Percentiles rank a stretch among this genome's conserved stretches.
Conservation (phyloP, 2,797 vertebrate species). For the Loriculus beryllinus region DNA sequence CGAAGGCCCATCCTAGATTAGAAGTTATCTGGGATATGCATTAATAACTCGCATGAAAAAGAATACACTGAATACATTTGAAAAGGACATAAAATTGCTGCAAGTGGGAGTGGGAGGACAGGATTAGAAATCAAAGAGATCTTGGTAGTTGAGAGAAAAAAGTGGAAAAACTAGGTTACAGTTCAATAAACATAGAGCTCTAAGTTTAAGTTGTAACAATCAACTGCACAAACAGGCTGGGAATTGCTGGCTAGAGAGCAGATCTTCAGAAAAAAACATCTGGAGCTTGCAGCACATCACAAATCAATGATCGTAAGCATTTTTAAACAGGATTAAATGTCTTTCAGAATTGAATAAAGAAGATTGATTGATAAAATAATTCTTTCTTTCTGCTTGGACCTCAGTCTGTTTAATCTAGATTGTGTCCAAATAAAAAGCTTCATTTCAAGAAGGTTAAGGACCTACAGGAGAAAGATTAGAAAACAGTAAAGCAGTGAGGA, state of each 20-base stretch:
- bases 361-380: background rate
- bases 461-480: background rate
- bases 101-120: background rate
- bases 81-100: background rate
- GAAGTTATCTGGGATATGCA: background rate
- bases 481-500: background rate
- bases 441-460: background rate
- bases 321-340: background rate
- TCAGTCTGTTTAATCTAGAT: background rate
- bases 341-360: background rate
- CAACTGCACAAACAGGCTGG: background rate
- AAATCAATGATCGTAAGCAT: background rate
- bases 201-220: background rate
- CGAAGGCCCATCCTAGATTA: background rate
- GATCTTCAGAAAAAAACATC: background rate
- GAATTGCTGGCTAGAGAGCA: background rate
- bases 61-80: background rate
- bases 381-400: background rate
- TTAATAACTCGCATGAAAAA: background rate
- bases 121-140: constrained; percentile 23
- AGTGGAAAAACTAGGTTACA: background rate
- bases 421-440: background rate
- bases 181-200: background rate
- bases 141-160: background rate
- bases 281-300: background rate